Base-by-base conservation (phyloP, 2,888 invertebrate species). In the Diarsia dahlii region DNA sequence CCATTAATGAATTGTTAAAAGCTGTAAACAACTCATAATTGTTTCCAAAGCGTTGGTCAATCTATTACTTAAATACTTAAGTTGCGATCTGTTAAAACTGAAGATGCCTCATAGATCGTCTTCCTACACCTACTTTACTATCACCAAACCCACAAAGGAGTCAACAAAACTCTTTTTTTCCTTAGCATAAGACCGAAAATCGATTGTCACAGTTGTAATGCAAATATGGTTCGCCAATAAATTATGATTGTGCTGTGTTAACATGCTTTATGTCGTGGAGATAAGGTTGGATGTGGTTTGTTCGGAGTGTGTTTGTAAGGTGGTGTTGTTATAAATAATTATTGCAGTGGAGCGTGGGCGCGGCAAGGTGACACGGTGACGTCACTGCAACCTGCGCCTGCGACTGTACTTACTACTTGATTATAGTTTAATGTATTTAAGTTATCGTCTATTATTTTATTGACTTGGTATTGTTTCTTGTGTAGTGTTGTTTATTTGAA, bases 361-460 rank as follows among this genome's bases (percentile, higher is more conserved):
- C 87, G 82, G 89, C 91, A 91, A 92, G 92, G 93, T 92, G 92
- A 92, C 91, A 89, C 80, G 78, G 77, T 94, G 92, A 93, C 92
- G 93, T 92, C 92, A 93, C 34, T 64, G 69, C 88, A 89, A 89
- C 89, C 89, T 87, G 89, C 88, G 87, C 87, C 13, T 28, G 70
- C 84, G 80, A 74, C 83, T 64, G 20, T 71, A 78, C 74, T 80
- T 82, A 76, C 78, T 82, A 85, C 74, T 82, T 78, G 85, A 78
- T 83, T 78, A 78, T 81, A 78, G 46, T 84, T 84, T 77, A 78
- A 78, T 76, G 67, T 77, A 74, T 64, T 68, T 13, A 69, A 73
- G 75, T 71, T 80, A 85, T 82, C 82, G 71, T 72, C 62, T 70
- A 73, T 70, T 71, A 34, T 46, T 79, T 71, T 54, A 67, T 48